Conservation (phyloP, 1,140 invertebrate species). For the Apis cerana region DNA sequence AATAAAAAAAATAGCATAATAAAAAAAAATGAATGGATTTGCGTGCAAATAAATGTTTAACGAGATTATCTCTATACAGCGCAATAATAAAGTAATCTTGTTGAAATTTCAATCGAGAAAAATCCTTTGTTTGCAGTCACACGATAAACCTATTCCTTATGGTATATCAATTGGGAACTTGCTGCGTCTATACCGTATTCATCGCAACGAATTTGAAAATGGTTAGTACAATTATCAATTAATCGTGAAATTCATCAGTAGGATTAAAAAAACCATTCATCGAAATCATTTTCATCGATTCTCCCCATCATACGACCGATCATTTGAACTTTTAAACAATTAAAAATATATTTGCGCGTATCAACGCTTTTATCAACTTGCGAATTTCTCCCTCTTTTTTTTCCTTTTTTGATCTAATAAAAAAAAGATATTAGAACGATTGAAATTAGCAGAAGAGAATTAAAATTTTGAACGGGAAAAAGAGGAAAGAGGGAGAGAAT, state of each 20-base stretch:
- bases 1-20: background rate
- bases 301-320: background rate
- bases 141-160: conserved; percentile 87
- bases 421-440: background rate
- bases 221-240: conserved; percentile 78
- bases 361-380: background rate
- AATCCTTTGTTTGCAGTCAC: conserved; percentile 76
- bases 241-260: background rate
- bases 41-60: background rate
- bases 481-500: background rate
- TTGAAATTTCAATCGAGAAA: background rate
- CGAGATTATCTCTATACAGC: background rate
- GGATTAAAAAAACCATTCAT: background rate
- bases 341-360: no score
- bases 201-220: conserved; percentile 87
- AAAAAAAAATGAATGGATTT: background rate
- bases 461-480: no score
- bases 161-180: conserved; percentile 93
- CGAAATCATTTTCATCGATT: background rate
- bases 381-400: no score
- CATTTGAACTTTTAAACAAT: background rate
- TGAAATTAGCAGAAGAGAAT: no score
- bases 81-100: background rate
- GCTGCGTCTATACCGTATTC: conserved; percentile 94
- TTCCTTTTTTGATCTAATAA: no score